A percentile compares a stretch with the other conserved stretches of the same genome.
phyloP scores from a whole-genome alignment of 2,113 vertebrate species.

The Rynchops niger region DNA sequence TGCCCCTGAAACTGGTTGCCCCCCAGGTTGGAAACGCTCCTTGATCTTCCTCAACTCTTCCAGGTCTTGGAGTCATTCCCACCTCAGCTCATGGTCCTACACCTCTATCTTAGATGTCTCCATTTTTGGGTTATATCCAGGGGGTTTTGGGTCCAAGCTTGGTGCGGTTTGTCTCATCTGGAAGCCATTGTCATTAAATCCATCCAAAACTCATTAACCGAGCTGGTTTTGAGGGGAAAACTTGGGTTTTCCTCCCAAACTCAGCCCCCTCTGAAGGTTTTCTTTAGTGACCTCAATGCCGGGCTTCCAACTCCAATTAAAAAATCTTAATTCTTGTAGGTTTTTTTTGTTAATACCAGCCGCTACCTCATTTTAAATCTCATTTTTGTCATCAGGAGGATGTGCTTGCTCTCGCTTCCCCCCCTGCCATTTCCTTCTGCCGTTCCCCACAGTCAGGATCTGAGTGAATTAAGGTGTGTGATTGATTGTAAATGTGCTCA shows the following conservation, averaged over 20 bases:
- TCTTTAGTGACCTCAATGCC: not conserved
- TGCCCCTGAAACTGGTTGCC: not conserved
- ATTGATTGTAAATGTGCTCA: not conserved
- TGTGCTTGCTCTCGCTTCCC: not conserved
- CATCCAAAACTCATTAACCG: fast-evolving
- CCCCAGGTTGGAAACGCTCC: not conserved
- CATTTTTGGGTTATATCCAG: not conserved
- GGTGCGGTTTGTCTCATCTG: fast-evolving
- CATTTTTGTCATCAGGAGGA: not conserved
- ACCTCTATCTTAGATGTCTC: not conserved
- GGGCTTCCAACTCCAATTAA: not conserved
- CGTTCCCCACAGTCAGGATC: not conserved
- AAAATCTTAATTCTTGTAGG: not conserved
- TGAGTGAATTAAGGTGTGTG: not conserved
- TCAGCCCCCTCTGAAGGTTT: not conserved
- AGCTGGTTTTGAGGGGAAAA: not conserved
- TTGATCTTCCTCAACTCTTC: not conserved
- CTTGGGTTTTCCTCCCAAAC: not conserved
- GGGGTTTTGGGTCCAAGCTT: not conserved
- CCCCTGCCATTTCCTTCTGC: not conserved
- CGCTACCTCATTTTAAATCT: not conserved
- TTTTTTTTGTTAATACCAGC: not conserved
- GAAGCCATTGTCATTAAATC: not conserved
- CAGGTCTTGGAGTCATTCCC: not conserved
- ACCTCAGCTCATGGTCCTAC: not conserved